These are phyloP conservation scores for Phaenicophaeus curvirostris DNA, from an alignment of 2,797 vertebrate genomes.

Conservation along the genomic window DNA sequence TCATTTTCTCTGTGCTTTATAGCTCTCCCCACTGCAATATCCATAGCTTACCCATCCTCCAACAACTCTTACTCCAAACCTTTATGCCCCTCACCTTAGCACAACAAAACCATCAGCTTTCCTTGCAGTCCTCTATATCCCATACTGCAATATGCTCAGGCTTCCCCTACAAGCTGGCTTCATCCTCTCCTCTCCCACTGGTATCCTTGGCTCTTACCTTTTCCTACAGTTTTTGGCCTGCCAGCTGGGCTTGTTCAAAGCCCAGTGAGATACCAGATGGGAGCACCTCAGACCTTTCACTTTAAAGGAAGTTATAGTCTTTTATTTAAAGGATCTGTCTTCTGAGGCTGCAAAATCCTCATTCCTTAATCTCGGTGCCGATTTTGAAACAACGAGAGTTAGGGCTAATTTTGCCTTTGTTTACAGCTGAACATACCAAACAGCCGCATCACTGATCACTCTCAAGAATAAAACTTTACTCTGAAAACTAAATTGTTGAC, in stretches of 20 bases:
- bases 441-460: neutral
- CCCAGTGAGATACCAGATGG: neutral
- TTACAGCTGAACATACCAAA: neutral
- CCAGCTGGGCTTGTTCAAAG: neutral
- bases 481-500: neutral
- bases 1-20: neutral
- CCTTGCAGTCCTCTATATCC: neutral
- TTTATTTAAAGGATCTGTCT: neutral
- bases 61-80: neutral
- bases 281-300: conserved; percentile 5
- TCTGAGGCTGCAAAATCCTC: neutral
- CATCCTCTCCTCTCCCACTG: neutral
- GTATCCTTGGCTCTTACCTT: neutral
- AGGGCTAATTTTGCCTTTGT: neutral
- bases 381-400: neutral
- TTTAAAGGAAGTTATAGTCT: neutral
- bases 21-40: neutral
- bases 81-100: neutral
- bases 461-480: neutral
- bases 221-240: neutral
- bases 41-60: neutral
- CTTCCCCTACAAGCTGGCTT: neutral
- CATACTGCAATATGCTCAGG: neutral
- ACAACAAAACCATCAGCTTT: neutral
- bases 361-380: neutral